Evolutionary conservation across 30 jellyfish, hydroid and myxozoan genomes (phyloP).

Genomic region (Morbakka virulenta): DNA sequence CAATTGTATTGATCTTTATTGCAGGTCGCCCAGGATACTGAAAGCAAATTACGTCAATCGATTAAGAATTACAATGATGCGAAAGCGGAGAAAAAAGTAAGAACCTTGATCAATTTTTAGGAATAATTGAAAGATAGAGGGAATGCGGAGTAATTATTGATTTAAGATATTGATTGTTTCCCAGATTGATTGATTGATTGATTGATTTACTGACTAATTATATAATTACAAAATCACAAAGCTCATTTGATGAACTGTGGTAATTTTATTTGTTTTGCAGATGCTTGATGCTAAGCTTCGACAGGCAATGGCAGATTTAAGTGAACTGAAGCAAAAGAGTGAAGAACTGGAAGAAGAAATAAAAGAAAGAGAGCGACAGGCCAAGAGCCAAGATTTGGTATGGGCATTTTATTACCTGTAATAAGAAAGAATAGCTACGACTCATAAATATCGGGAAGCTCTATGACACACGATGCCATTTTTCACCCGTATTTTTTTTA

Average conservation of each 20-base stretch:
- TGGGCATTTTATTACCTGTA: neutral
- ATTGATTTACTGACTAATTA: neutral
- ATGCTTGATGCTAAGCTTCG: slow-evolving; percentile 64
- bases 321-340: slow-evolving; percentile 45
- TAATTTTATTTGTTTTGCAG: slow-evolving; percentile 26
- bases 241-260: too few species aligned
- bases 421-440: too few species aligned
- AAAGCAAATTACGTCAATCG: slow-evolving; percentile 56
- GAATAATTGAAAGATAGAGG: neutral
- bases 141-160: neutral
- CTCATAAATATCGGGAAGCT: too few species aligned
- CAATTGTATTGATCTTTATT: too few species aligned
- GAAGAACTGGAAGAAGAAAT: slow-evolving; percentile 92
- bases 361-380: slow-evolving; percentile 88
- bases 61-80: slow-evolving; percentile 56
- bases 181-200: too few species aligned
- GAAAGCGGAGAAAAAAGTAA: slow-evolving; percentile 85
- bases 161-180: too few species aligned
- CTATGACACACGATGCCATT: too few species aligned
- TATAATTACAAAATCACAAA: too few species aligned
- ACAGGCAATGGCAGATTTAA: slow-evolving; percentile 54
- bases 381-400: slow-evolving; percentile 92
- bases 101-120: neutral
- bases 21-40: slow-evolving; percentile 74
- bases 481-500: too few species aligned